These are phyloP conservation scores for Mesorhabditis belari DNA, from an alignment of 2,888 invertebrate genomes.

Conservation along the genomic window DNA sequence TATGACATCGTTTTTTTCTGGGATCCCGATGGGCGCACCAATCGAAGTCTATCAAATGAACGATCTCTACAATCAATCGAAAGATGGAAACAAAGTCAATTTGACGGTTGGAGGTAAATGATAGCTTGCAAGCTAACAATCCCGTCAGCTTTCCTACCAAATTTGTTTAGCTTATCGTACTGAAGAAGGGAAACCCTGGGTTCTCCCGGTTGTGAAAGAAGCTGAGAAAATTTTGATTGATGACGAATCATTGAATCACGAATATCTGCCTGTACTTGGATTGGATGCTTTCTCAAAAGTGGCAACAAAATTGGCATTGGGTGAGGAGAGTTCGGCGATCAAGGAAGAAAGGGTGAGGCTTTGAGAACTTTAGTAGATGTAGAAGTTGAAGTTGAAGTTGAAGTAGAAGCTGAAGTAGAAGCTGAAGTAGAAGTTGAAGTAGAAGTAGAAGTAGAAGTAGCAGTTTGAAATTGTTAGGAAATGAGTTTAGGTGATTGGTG, in stretches of 20 bases:
- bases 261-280: constrained; percentile 87
- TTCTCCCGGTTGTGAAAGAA: constrained; percentile 84
- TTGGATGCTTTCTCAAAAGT: constrained; percentile 65
- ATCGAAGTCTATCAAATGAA: constrained; percentile 74
- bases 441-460: too few species aligned
- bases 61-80: constrained; percentile 63
- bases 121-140: too few species aligned
- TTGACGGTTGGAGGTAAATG: constrained; percentile 86
- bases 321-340: constrained; percentile 63
- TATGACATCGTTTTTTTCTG: constrained; percentile 38
- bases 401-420: too few species aligned
- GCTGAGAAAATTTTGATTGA: constrained; percentile 70
- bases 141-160: not conserved
- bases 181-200: constrained; percentile 89
- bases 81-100: constrained; percentile 77
- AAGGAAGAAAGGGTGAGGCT: constrained; percentile 60
- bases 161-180: constrained; percentile 77
- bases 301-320: constrained; percentile 78
- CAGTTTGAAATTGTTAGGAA: too few species aligned
- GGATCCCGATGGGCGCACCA: constrained; percentile 36
- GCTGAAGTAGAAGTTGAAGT: too few species aligned
- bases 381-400: too few species aligned
- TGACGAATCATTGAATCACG: constrained; percentile 74
- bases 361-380: too few species aligned
- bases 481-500: constrained; percentile 50